A percentile compares a stretch with the other conserved stretches of the same genome.
Conservation (phyloP, 2,888 invertebrate genomes). For the Bombylius major region DNA sequence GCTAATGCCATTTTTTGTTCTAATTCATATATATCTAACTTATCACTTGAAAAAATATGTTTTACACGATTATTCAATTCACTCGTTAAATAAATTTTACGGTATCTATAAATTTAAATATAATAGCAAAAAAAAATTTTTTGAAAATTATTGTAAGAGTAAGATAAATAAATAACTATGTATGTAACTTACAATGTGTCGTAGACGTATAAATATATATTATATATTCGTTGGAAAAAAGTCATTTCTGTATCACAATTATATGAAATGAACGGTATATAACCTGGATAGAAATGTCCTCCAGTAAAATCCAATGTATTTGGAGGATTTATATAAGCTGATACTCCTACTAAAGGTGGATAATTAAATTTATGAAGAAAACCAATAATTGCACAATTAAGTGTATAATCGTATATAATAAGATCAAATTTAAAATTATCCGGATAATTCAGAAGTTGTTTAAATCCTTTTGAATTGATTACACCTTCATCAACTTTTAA, state of each 20-base stretch:
- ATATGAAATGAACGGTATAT: conserved; percentile 18
- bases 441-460: conserved; percentile 22
- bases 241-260: conserved; percentile 19
- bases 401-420: conserved; percentile 26
- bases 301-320: conserved; percentile 18
- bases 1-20: neutral
- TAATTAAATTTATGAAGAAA: conserved; percentile 25
- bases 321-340: conserved; percentile 20
- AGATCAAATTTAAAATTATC: conserved; percentile 26
- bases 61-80: no score
- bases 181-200: conserved; percentile 18
- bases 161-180: no score
- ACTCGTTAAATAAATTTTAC: no score
- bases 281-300: conserved; percentile 21
- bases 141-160: no score
- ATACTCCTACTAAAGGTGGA: conserved; percentile 25
- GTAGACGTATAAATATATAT: conserved; percentile 15
- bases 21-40: no score
- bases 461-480: conserved; percentile 18
- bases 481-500: conserved; percentile 5
- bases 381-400: conserved; percentile 24
- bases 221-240: conserved; percentile 19
- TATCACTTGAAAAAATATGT: no score
- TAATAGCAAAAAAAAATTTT: conserved; percentile 17
- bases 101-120: no score